phyloP scores from a whole-genome alignment of 1,140 invertebrate species.

The Solen grandis region DNA sequence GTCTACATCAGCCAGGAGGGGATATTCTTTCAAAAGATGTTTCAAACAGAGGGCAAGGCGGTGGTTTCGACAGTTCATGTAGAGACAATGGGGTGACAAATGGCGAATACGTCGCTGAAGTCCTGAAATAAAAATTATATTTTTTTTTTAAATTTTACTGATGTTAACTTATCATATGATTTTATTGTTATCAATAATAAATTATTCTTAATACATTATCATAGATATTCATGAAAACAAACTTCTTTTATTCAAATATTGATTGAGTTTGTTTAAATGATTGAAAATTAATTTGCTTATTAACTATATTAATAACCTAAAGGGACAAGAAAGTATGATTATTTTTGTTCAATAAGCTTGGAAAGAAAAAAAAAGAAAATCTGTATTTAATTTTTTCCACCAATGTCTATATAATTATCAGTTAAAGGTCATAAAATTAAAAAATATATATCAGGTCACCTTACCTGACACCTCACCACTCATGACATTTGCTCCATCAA shows the following conservation, averaged over 20 bases:
- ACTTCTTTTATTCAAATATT: not conserved
- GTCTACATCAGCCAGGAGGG: not conserved
- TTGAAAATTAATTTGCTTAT: not conserved
- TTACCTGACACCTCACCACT: conserved; percentile 12
- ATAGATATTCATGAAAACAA: not conserved
- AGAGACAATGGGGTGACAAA: not conserved
- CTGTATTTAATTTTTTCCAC: not conserved
- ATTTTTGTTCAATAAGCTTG: not conserved
- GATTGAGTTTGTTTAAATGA: not conserved
- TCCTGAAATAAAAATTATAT: not conserved
- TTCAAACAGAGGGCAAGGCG: conserved; percentile 9
- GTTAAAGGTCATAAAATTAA: not conserved
- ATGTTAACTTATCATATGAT: not conserved
- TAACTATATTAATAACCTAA: not conserved
- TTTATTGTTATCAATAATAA: not conserved
- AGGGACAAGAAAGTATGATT: not conserved
- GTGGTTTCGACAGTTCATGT: not conserved
- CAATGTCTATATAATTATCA: not conserved
- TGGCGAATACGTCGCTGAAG: not conserved
- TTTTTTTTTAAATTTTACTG: too few relatives aligned
- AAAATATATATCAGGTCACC: too few relatives aligned
- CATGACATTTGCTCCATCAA: conserved; percentile 30
- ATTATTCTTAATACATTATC: not conserved
- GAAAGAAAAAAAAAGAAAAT: too few relatives aligned
- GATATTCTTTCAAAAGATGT: conserved; percentile 3